Evolutionary conservation across 2,888 invertebrate genomes (phyloP).

Genomic region (Dasysyrphus tricinctus): DNA sequence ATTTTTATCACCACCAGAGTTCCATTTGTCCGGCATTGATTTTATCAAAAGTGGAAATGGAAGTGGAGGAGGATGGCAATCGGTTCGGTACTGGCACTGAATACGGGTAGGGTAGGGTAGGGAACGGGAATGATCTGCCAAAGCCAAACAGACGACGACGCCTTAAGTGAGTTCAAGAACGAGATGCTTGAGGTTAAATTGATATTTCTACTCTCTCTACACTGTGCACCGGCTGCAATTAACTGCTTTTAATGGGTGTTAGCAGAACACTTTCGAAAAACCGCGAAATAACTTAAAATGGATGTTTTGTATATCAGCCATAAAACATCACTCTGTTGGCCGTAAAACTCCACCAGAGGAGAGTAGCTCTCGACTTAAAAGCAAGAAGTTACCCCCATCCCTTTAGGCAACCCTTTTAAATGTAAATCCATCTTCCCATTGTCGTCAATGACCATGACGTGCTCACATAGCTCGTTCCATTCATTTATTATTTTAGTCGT

Average conservation of each 20-base stretch:
- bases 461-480: background rate
- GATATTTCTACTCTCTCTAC: conserved; percentile 23
- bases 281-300: conserved; percentile 60
- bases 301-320: conserved; percentile 58
- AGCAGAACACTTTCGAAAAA: conserved; percentile 36
- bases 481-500: conserved; percentile 8
- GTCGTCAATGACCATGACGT: conserved; percentile 56
- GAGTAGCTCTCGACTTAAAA: conserved; percentile 34
- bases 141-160: conserved; percentile 38
- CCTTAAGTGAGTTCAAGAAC: conserved; percentile 69
- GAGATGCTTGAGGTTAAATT: conserved; percentile 58
- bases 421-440: conserved; percentile 41
- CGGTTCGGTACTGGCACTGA: background rate
- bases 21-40: conserved; percentile 72
- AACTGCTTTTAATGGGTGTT: conserved; percentile 49
- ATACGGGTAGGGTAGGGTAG: background rate
- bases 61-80: background rate
- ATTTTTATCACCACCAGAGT: conserved; percentile 67
- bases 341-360: conserved; percentile 58
- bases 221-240: conserved; percentile 60
- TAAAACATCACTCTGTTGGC: conserved; percentile 55
- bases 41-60: conserved; percentile 19
- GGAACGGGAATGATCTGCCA: conserved; percentile 33
- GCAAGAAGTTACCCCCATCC: background rate
- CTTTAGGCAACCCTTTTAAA: conserved; percentile 58